Base-by-base conservation (phyloP, 2,113 vertebrate species). In the Hypomesus transpacificus region DNA sequence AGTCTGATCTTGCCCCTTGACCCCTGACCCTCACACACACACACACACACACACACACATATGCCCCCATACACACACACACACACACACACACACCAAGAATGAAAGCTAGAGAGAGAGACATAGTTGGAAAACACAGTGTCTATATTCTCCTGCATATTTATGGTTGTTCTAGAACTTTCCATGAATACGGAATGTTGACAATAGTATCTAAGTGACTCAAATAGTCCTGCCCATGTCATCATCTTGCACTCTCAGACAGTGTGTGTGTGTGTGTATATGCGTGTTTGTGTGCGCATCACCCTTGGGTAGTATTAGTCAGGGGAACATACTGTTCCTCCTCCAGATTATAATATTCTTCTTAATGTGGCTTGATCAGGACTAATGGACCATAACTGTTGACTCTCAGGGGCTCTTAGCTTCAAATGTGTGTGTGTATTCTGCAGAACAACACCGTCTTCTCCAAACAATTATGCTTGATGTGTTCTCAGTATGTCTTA, bases 351-450 rank as follows among this genome's bases (percentile, higher is more conserved):
- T 18, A 61, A 61, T 17, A 4, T 26, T 26, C 24, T 5, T 68
- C 70, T 69, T 73, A 64, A 72, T 73, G 70, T 24, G 61, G 28
- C 62, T 71, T 77, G 75, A 68, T 77, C 64, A 68, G 70, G 17
- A 65, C 61, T 77, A 77, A 68, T 68, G 58, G 57, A 31, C 52
- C 28, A 34, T 46, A 31, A 67, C 60, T 68, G 51, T 72, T 77
- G 62, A 61, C 70, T 72, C 65, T 62, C 66, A 21, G 31, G 28
- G 53, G 20, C 50, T n/a, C 54, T 71, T 21, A 67, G 70, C 28
- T 50, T 68, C 21, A 9, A 39, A 50, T 9, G 46, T 53, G 24
- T 28, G 51, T 14, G 28, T 59, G 56, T 20, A 28, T 59, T 58
- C 21, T 21, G 5, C n/a, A 58, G 16, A 58, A 58, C 21, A n/a